Evolutionary conservation across 92 coral and sea anemone species (phyloP).

Genomic region (Galaxea fascicularis): DNA sequence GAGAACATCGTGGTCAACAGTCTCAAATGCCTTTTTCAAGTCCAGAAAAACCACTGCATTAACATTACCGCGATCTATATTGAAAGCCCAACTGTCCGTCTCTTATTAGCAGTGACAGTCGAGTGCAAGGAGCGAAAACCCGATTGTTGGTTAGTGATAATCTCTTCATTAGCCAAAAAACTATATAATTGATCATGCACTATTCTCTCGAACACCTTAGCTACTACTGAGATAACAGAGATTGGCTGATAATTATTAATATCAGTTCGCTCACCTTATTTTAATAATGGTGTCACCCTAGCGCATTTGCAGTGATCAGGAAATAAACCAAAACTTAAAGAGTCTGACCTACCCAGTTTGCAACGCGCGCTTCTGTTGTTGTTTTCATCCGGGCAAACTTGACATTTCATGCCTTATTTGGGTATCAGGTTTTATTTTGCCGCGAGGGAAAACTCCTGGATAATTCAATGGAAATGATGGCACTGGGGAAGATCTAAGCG

Average conservation of each 20-base stretch:
- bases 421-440: too few species aligned
- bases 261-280: constrained; percentile 26
- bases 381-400: too few species aligned
- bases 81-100: constrained; percentile 32
- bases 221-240: constrained; percentile 41
- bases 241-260: constrained; percentile 22
- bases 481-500: too few species aligned
- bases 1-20: too few species aligned
- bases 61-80: constrained; percentile 38
- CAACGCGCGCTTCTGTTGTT: too few species aligned
- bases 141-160: not conserved
- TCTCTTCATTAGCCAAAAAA: constrained; percentile 5
- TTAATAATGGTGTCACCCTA: constrained; percentile 53
- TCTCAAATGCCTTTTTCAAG: too few species aligned
- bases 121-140: constrained; percentile 19
- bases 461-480: too few species aligned
- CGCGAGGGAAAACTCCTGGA: too few species aligned
- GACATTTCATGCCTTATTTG: too few species aligned
- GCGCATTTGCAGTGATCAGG: constrained; percentile 55
- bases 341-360: too few species aligned
- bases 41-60: too few species aligned
- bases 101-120: constrained; percentile 21
- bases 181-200: not conserved
- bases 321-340: constrained; percentile 59
- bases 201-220: constrained; percentile 19